These are phyloP conservation scores for Ecdyonurus torrentis DNA, from an alignment of 2,888 invertebrate genomes.

Conservation along the genomic window DNA sequence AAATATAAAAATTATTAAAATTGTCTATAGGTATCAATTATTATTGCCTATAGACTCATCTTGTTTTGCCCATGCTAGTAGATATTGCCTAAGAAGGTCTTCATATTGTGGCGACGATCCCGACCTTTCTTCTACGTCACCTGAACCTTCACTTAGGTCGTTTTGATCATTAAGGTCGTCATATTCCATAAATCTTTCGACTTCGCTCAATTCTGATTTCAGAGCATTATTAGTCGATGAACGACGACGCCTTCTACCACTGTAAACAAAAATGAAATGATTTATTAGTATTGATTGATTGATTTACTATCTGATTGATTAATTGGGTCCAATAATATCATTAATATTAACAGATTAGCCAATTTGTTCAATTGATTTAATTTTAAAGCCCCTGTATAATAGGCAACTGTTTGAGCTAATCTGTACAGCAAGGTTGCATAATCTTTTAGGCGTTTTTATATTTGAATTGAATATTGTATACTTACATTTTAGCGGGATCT, in stretches of 20 bases:
- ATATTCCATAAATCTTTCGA: not conserved
- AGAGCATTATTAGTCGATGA: not conserved
- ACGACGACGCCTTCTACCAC: not conserved
- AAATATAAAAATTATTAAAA: too few species aligned
- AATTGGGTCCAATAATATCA: too few species aligned
- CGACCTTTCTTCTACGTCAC: not conserved
- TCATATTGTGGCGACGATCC: not conserved
- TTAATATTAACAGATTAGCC: too few species aligned
- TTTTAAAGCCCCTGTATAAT: too few species aligned
- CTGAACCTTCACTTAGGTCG: too few species aligned
- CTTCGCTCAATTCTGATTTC: not conserved
- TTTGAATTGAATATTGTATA: too few species aligned
- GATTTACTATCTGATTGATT: too few species aligned
- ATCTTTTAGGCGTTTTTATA: too few species aligned
- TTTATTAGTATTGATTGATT: not conserved
- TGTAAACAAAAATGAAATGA: not conserved
- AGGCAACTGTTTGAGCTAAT: too few species aligned
- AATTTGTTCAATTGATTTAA: too few species aligned
- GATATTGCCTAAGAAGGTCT: not conserved
- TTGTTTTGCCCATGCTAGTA: not conserved
- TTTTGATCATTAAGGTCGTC: not conserved
- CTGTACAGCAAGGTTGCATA: too few species aligned
- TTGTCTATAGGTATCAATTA: too few species aligned
- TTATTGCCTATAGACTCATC: not conserved
- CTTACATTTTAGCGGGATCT: conserved; percentile 37